Base-by-base conservation (phyloP, 2,797 vertebrate genomes). In the Myiothlypis coronata region DNA sequence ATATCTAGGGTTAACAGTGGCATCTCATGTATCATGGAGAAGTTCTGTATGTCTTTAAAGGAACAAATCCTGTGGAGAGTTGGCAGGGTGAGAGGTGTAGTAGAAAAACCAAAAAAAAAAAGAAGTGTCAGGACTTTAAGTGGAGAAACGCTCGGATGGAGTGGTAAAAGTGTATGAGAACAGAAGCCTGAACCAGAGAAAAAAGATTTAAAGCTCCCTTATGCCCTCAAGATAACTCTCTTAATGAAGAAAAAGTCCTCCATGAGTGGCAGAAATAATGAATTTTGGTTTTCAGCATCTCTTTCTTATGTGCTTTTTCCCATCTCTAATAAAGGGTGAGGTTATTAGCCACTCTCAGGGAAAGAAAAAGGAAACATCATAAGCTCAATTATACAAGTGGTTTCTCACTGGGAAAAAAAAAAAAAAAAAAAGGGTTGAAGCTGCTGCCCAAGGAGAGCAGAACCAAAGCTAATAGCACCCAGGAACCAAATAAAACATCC, bases 241-340 rank as follows among this genome's bases (percentile, higher is more conserved):
- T 90, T 94, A 88, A 87, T 86, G 72, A 91, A 91, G 92, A 95
- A 91, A 83, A 91, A 71, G 82, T 83, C 76, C 37, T 93, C 34
- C 52, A 78, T 44, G 70, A 91, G 67, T 93, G 64, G 87, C 60
- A 94, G 93, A 92, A 96, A 70, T 93, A 91, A 93, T 63, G 34
- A 93, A 83, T 96, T 96, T 93, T 92, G 26, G n/a, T 82, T 92
- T 96, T 92, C 91, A 92, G 70, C 56, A 93, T 93, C 55, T 90
- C 46, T 77, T 90, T 93, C 44, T 74, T 75, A 56, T 87, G 34
- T 72, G 57, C 43, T 71, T 94, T 95, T 95, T 75, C 77, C 52
- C 60, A 49, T 91, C 35, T 93, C 49, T 91, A 91, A 77, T 89
- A 94, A 91, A 96, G 52, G 49, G 39, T 74, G 75, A 96, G 21